Conservation (phyloP, 1,140 invertebrate species). For the Dufourea novaeangliae region DNA sequence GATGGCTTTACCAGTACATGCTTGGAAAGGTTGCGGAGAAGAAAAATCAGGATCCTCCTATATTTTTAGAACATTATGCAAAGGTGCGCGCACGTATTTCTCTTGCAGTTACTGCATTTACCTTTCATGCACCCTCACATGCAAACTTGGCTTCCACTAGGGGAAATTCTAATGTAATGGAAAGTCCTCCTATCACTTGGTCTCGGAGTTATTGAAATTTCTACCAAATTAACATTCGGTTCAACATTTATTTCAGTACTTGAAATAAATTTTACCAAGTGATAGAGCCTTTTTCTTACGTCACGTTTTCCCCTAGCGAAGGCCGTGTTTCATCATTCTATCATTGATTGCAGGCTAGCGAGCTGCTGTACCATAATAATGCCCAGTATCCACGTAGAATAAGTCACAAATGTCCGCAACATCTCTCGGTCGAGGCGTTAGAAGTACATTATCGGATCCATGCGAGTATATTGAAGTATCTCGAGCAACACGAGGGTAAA, state of each 20-base stretch:
- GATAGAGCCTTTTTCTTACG: too few relatives aligned
- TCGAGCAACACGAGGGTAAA: slow-evolving; percentile 86
- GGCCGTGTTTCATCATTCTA: neutral
- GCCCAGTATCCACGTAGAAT: slow-evolving; percentile 94
- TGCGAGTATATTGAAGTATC: slow-evolving; percentile 91
- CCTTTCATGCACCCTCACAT: too few relatives aligned
- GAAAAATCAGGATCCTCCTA: slow-evolving; percentile 86
- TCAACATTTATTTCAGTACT: too few relatives aligned
- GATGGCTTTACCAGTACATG: slow-evolving; percentile 96
- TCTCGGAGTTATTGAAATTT: too few relatives aligned
- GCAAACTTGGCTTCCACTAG: too few relatives aligned
- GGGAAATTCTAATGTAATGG: too few relatives aligned
- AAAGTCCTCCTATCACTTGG: too few relatives aligned
- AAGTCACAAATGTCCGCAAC: slow-evolving; percentile 90
- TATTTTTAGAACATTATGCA: slow-evolving; percentile 90
- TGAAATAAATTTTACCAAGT: too few relatives aligned
- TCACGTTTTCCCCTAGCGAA: too few relatives aligned
- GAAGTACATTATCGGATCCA: slow-evolving; percentile 93
- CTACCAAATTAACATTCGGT: too few relatives aligned
- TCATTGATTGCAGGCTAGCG: slow-evolving; percentile 83
- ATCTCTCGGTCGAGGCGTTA: slow-evolving; percentile 93
- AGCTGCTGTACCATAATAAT: slow-evolving; percentile 89
- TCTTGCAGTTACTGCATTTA: too few relatives aligned
- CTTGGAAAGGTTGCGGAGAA: slow-evolving; percentile 95
- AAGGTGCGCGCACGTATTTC: slow-evolving; percentile 79